These are phyloP conservation scores for Galago senegalensis DNA, from an alignment of 2,797 vertebrate genomes.

Conservation along the genomic window DNA sequence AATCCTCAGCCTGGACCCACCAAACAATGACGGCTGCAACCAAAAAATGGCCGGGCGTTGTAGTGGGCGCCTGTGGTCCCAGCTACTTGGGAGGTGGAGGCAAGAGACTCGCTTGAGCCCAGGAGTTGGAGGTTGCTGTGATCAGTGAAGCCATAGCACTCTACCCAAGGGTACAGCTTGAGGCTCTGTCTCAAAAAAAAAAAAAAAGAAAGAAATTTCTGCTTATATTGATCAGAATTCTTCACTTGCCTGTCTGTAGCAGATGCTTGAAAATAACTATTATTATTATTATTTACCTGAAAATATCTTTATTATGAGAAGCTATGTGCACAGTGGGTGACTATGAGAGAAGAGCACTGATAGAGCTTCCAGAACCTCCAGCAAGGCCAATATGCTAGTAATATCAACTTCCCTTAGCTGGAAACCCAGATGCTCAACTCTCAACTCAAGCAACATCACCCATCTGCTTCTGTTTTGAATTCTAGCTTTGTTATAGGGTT, in stretches of 20 bases:
- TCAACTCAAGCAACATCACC: neutral
- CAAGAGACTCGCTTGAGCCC: no score
- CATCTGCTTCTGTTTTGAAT: slow-evolving; percentile 73
- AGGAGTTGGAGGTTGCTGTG: no score
- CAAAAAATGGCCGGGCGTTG: no score
- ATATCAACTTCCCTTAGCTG: neutral
- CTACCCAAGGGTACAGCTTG: no score
- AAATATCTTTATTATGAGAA: neutral
- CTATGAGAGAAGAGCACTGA: neutral
- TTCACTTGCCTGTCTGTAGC: neutral
- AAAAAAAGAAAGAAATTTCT: neutral
- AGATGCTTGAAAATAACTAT: neutral
- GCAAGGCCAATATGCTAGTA: neutral
- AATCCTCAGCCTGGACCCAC: no score
- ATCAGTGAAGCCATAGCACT: no score
- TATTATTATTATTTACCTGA: neutral
- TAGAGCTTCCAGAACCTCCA: neutral
- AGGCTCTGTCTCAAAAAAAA: no score
- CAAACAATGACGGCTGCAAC: no score
- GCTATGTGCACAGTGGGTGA: neutral
- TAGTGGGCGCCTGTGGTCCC: no score
- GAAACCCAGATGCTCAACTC: slow-evolving; percentile 24
- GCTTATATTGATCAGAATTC: neutral
- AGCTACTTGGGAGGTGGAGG: no score
- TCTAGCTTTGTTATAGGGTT: slow-evolving; percentile 26